Evolutionary conservation across 2,888 invertebrate species (phyloP).

Genomic region (Pachymerium ferrugineum): DNA sequence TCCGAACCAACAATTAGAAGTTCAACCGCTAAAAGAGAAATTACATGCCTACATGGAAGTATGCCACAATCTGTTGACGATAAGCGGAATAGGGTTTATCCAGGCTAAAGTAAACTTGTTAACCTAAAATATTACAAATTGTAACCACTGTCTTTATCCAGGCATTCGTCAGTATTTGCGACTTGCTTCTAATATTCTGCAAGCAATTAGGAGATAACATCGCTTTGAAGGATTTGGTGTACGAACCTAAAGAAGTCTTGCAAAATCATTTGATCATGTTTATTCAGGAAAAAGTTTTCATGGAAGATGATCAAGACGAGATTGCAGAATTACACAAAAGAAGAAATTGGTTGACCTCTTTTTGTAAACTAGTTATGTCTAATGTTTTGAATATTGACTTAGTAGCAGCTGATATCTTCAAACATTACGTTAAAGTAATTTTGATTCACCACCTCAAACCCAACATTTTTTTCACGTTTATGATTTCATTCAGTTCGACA

Average conservation of each 20-base stretch:
- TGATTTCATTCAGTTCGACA: slow-evolving; percentile 41
- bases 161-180: slow-evolving; percentile 94
- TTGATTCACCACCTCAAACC: background rate
- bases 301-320: slow-evolving; percentile 90
- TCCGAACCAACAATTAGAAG: no score
- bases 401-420: slow-evolving; percentile 89
- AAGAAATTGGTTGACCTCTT: slow-evolving; percentile 90
- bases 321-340: slow-evolving; percentile 96
- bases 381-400: slow-evolving; percentile 91
- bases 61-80: no score
- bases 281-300: slow-evolving; percentile 88
- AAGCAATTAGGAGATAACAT: slow-evolving; percentile 60
- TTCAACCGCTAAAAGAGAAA: no score
- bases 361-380: slow-evolving; percentile 96
- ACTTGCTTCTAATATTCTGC: slow-evolving; percentile 87
- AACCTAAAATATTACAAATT: no score
- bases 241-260: slow-evolving; percentile 71
- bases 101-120: no score
- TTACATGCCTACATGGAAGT: no score
- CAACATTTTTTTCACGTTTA: slow-evolving; percentile 20
- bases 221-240: slow-evolving; percentile 57
- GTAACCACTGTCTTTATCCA: no score
- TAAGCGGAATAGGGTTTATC: no score
- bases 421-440: slow-evolving; percentile 87
- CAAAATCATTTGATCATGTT: slow-evolving; percentile 80